Percentiles rank a stretch among this genome's conserved stretches.
These are phyloP conservation scores for Pachyuromys duprasi DNA, from an alignment of 2,797 vertebrate genomes.

Conservation along the genomic window DNA sequence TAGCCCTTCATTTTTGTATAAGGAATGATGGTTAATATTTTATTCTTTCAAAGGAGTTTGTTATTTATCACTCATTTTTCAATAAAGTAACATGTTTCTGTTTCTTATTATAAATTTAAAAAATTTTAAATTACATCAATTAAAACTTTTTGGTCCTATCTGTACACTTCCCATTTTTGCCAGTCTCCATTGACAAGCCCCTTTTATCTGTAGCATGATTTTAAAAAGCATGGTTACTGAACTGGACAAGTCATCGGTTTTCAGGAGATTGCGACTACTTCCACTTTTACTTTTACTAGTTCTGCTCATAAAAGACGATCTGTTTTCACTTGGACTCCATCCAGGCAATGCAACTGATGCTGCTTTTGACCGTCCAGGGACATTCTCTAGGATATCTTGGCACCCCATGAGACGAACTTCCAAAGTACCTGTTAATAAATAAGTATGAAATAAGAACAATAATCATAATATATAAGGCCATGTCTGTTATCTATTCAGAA, in stretches of 20 bases:
- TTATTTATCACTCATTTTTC: slow-evolving; percentile 15
- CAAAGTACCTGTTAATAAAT: slow-evolving; percentile 89
- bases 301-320: slow-evolving; percentile 92
- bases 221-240: slow-evolving; percentile 86
- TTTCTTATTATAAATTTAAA: slow-evolving; percentile 30
- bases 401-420: slow-evolving; percentile 95
- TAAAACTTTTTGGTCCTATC: slow-evolving; percentile 2
- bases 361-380: slow-evolving; percentile 93
- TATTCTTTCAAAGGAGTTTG: slow-evolving; percentile 45
- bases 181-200: background rate
- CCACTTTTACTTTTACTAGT: slow-evolving; percentile 92
- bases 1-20: background rate
- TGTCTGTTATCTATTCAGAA: slow-evolving; percentile 33
- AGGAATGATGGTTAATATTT: background rate
- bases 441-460: slow-evolving; percentile 65
- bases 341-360: slow-evolving; percentile 89
- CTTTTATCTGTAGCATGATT: slow-evolving; percentile 46
- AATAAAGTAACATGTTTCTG: slow-evolving; percentile 24
- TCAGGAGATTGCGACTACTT: slow-evolving; percentile 91
- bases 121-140: slow-evolving; percentile 51
- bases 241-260: slow-evolving; percentile 94
- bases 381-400: slow-evolving; percentile 93
- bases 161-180: slow-evolving; percentile 16
- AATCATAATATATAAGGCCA: slow-evolving; percentile 52
- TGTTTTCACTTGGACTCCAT: slow-evolving; percentile 93